Conservation (phyloP, 2,797 vertebrate species). For the Geotrypetes seraphini region DNA sequence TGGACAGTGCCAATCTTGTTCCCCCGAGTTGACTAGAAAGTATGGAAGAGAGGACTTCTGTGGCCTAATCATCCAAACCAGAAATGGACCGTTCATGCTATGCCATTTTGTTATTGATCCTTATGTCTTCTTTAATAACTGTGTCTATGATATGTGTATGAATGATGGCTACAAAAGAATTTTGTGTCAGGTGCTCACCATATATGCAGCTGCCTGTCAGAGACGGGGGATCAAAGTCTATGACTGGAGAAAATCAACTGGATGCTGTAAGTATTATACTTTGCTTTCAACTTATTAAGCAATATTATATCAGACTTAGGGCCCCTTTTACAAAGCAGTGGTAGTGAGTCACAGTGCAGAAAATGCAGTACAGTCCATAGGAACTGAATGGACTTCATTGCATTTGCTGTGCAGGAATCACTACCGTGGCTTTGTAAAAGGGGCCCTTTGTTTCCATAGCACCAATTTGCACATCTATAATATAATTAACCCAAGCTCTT, state of each 20-base stretch:
- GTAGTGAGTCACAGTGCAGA: no score
- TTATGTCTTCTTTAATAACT: slow-evolving; percentile 52
- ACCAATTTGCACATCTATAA: no score
- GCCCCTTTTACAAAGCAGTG: no score
- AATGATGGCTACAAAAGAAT: slow-evolving; percentile 39
- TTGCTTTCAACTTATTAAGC: neutral
- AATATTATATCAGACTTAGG: no score
- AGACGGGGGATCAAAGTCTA: slow-evolving; percentile 43
- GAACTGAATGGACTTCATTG: no score
- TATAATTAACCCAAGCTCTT: no score
- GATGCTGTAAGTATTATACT: slow-evolving; percentile 61
- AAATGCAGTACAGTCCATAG: no score
- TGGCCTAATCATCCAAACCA: neutral
- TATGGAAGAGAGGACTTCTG: no score
- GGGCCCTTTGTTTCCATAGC: no score
- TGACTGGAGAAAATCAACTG: slow-evolving; percentile 52
- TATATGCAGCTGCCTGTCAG: slow-evolving; percentile 54
- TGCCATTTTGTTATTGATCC: slow-evolving; percentile 56
- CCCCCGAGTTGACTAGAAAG: no score
- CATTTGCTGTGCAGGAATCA: no score
- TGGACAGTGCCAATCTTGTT: neutral
- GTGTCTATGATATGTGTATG: slow-evolving; percentile 61
- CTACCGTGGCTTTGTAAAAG: no score
- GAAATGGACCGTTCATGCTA: slow-evolving; percentile 30
- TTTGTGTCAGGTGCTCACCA: slow-evolving; percentile 56